phyloP scores from a whole-genome alignment of 2,888 invertebrate genomes.

The Dynastes hyllus region DNA sequence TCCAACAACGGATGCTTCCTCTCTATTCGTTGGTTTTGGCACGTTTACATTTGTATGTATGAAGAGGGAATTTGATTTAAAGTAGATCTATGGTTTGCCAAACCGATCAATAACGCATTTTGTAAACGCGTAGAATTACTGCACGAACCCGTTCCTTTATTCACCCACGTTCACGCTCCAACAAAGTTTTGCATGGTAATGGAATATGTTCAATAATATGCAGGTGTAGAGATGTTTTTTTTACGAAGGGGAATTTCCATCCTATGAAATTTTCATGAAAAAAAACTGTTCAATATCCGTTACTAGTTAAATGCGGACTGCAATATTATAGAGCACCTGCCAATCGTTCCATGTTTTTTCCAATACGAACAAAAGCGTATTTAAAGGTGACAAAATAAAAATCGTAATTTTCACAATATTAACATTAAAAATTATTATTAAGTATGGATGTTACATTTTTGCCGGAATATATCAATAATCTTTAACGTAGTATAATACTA shows the following conservation, averaged over 20 bases:
- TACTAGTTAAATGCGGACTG: background rate
- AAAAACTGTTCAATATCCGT: slow-evolving; percentile 19
- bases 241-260: slow-evolving; percentile 9
- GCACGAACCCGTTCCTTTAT: background rate
- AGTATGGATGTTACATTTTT: too few species aligned
- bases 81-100: slow-evolving; percentile 19
- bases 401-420: too few species aligned
- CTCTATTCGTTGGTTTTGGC: background rate
- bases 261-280: slow-evolving; percentile 30
- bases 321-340: too few species aligned
- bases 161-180: background rate
- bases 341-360: too few species aligned
- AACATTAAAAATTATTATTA: too few species aligned
- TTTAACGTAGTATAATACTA: too few species aligned
- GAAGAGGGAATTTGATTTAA: slow-evolving; percentile 26
- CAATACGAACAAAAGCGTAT: too few species aligned
- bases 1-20: background rate
- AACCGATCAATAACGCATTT: slow-evolving; percentile 39
- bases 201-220: slow-evolving; percentile 33
- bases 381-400: too few species aligned
- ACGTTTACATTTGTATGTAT: slow-evolving; percentile 27
- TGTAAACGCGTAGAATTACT: slow-evolving; percentile 21
- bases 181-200: slow-evolving; percentile 35
- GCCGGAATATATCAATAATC: too few species aligned
- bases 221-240: slow-evolving; percentile 24